Evolutionary conservation across 2,888 invertebrate genomes (phyloP).

Genomic region (Elaeidobius kamerunicus): DNA sequence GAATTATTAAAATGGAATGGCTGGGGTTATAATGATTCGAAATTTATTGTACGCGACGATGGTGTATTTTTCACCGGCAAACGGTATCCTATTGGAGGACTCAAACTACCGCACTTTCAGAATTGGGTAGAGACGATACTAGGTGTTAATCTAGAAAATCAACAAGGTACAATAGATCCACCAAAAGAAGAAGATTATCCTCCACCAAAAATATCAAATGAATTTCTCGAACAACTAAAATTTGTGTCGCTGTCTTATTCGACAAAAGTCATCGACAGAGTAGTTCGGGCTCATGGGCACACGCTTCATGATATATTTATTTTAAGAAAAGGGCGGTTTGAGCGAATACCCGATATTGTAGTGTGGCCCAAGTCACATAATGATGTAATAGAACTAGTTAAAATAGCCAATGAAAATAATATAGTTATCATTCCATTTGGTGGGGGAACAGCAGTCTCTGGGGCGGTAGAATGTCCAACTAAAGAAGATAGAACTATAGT

Average conservation of each 20-base stretch:
- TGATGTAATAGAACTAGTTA: conserved; percentile 80
- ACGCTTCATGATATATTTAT: conserved; percentile 85
- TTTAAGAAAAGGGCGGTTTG: conserved; percentile 69
- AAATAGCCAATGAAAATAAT: conserved; percentile 68
- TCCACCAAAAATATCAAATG: conserved; percentile 59
- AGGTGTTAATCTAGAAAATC: conserved; percentile 59
- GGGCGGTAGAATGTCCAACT: conserved; percentile 70
- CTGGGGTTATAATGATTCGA: conserved; percentile 98
- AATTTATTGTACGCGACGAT: conserved; percentile 67
- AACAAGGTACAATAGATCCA: conserved; percentile 56
- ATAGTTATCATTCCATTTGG: conserved; percentile 86
- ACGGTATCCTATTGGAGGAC: conserved; percentile 72
- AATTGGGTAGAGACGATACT: conserved; percentile 77
- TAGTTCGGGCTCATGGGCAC: conserved; percentile 90
- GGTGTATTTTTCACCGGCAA: conserved; percentile 79
- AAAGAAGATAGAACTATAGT: conserved; percentile 78
- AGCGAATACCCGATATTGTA: conserved; percentile 89
- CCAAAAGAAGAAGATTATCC: conserved; percentile 59
- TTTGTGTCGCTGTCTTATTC: conserved; percentile 59
- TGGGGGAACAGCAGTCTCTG: conserved; percentile 42
- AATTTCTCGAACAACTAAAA: conserved; percentile 59
- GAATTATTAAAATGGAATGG: conserved; percentile 97
- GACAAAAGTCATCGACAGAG: conserved; percentile 68
- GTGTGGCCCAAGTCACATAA: conserved; percentile 87
- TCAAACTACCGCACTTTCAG: conserved; percentile 72